These are phyloP conservation scores for Motacilla alba DNA, from an alignment of 2,113 vertebrate genomes.

Conservation along the genomic window DNA sequence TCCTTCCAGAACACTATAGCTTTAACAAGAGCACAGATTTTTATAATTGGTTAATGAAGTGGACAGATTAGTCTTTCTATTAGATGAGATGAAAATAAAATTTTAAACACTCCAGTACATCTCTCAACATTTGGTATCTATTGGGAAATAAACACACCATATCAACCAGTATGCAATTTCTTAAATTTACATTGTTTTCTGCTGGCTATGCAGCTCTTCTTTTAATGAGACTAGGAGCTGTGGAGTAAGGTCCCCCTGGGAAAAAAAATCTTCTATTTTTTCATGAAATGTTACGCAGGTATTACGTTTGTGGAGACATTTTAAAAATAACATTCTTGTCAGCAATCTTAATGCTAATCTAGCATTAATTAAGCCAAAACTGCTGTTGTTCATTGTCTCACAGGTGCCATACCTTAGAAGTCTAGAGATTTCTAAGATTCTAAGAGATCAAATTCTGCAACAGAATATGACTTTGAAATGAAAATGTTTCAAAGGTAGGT, in stretches of 20 bases:
- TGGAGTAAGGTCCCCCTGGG: not conserved
- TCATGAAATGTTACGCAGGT: not conserved
- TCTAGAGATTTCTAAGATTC: not conserved
- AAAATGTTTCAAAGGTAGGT: not conserved
- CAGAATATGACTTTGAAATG: not conserved
- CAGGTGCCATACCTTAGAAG: not conserved
- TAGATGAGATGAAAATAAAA: not conserved
- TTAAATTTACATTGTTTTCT: not conserved
- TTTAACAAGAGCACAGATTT: not conserved
- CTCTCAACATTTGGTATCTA: not conserved
- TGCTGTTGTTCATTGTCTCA: not conserved
- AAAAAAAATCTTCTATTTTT: not conserved
- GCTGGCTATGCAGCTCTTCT: not conserved
- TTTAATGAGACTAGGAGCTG: not conserved
- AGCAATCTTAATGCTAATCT: not conserved
- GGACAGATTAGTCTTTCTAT: not conserved
- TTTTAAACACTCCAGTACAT: not conserved
- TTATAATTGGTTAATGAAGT: not conserved
- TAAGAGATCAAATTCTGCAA: not conserved
- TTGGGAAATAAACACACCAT: not conserved
- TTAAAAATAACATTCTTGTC: not conserved
- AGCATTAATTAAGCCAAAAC: not conserved
- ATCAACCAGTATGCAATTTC: not conserved
- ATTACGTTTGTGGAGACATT: not conserved
- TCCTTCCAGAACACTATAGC: not conserved